Base-by-base conservation (phyloP, 1,140 invertebrate genomes). In the Portunus trituberculatus region DNA sequence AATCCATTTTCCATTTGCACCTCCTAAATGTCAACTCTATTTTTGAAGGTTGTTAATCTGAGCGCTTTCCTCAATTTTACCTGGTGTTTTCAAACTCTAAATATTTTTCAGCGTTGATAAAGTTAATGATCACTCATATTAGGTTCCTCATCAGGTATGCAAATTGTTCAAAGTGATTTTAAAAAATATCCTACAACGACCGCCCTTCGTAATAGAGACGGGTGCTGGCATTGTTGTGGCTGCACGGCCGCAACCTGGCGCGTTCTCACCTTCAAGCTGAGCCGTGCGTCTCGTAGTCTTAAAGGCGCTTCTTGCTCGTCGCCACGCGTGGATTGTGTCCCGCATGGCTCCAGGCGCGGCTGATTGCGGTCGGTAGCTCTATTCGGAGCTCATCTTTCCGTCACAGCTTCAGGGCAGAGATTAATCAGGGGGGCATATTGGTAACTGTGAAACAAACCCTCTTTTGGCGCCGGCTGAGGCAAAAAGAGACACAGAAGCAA, bases 81-180 rank as follows among this genome's bases (percentile, higher is more conserved):
- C 91, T 86, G 94, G 83, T 95, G 94, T 95, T 95, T 95, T 92
- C 94, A 91, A 95, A 95, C 90, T 91, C 76, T 84, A 84, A 88
- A 95, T 95, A 95, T 95, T 87, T 95, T 95, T 92, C 91, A 82
- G 28, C 91, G 83, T 82, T 95, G 94, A 95, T 95, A 92, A 95
- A 91, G 94, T 95, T 95, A 95, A 95, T 95, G 94, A 95, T 95
- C 94, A 95, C 89, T 95, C 94, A 92, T 95, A 95, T 95, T 95
- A 95, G 94, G 90, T 48, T 95, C 83, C 95, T 96, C 96, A 96
- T 96, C 96, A 96, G 95, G 95, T 92, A 96, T 96, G 96, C 93
- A 96, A 96, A 96, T 96, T 95, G 93, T 89, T 94, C 94, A 94
- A 96, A 96, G 96, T 96, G 96, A 95, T 96, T 96, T 96, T 95